Evolutionary conservation across 2,888 invertebrate genomes (phyloP), one percentile per base, ranked within the genome.

Genomic region (Dynastes tityus): DNA sequence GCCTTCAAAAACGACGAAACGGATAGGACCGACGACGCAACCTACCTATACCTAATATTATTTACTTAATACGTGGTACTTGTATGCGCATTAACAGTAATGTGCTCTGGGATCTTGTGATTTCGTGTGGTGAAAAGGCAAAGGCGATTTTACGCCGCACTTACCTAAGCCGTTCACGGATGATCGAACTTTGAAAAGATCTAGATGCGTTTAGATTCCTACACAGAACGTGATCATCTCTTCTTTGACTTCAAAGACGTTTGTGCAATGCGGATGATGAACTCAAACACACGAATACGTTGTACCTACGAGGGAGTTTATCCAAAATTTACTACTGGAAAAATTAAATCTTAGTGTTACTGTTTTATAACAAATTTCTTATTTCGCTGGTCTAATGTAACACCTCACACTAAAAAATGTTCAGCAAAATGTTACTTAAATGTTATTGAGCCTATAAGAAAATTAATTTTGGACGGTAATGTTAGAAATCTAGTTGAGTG

Each of bases 91-190:
- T 45, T 11, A 68, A 29, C 49, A 9, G 51, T 51, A 51, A 68
- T 49, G 29, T 51, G 49, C 51, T 32, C 9, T n/a, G n/a, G 29
- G 68, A 68, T 49, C 27, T 51, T 5, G 49, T 27, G 45, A 49
- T 22, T 67, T 51, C 51, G n/a, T 40, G 68, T 68, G 51, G 51
- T 68, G 68, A 68, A 68, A 68, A 68, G 53, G 68, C 68, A 68
- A 68, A 68, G 51, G 32, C 68, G 68, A 68, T 68, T 68, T 68
- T 53, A 68, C 68, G 68, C 29, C n/a, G 9, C 29, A 68, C n/a
- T 32, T 29, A 27, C 6, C 51, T 68, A 51, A 68, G 32, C 68
- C 11, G 68, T 68, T 49, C 51, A 68, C 27, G 68, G 29, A 51
- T 51, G 51, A 68, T 49, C 68, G 68, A 49, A 49, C 51, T 37